Conservation (phyloP, 1,140 invertebrate species). For the Delia radicum region DNA sequence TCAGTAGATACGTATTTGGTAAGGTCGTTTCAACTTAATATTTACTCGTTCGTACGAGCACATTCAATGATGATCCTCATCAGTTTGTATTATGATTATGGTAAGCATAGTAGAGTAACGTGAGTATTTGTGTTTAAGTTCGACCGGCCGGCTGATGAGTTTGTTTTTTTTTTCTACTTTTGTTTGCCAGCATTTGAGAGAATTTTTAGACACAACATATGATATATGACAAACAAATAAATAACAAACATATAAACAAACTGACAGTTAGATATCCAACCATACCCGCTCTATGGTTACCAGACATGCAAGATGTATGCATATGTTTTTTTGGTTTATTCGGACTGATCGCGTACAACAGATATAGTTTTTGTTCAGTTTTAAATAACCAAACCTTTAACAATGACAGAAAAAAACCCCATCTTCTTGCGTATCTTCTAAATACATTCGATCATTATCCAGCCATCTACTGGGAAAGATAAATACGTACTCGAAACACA, state of each 20-base stretch:
- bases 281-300: not conserved
- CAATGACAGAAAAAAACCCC: not conserved
- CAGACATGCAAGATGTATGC: not conserved
- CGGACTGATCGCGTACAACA: not conserved
- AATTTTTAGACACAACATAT: not conserved
- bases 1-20: constrained; percentile 1
- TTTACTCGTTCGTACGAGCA: not conserved
- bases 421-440: not conserved
- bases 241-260: constrained; percentile 2
- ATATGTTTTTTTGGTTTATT: not conserved
- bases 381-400: not conserved
- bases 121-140: not conserved
- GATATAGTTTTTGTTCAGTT: not conserved
- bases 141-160: not conserved
- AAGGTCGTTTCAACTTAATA: constrained; percentile 9
- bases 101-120: not conserved
- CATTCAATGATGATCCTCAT: not conserved
- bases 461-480: not conserved
- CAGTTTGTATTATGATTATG: not conserved
- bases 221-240: constrained; percentile 24
- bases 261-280: not conserved
- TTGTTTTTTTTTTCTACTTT: not conserved
- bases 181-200: not conserved
- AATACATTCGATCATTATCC: not conserved
- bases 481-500: not conserved